phyloP scores from a whole-genome alignment of 1,140 invertebrate genomes.

The Drosophila triauraria region DNA sequence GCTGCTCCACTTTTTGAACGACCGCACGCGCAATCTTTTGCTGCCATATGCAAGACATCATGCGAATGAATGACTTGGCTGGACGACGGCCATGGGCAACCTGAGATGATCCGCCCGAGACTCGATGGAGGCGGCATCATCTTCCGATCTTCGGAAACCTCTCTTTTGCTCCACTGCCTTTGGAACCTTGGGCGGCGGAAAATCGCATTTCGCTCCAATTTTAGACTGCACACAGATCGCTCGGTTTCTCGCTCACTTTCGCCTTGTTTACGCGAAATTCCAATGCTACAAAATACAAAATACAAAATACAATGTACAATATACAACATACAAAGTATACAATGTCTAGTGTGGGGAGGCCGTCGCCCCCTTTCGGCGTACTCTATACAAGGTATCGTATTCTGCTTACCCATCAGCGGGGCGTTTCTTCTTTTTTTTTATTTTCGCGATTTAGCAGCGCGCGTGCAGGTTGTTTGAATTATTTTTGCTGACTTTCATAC shows the following conservation, averaged over 20 bases:
- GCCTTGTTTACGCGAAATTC: slow-evolving; percentile 66
- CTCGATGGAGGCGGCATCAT: slow-evolving; percentile 19
- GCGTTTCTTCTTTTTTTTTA: slow-evolving; percentile 5
- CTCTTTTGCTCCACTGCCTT: neutral
- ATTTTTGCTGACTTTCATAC: slow-evolving; percentile 63
- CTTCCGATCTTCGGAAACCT: neutral
- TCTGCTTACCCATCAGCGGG: slow-evolving; percentile 44
- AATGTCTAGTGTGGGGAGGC: slow-evolving; percentile 59
- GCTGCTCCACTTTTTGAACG: slow-evolving; percentile 53
- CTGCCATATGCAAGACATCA: slow-evolving; percentile 72
- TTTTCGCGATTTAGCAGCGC: slow-evolving; percentile 44
- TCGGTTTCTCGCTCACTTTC: slow-evolving; percentile 1
- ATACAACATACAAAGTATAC: slow-evolving; percentile 22
- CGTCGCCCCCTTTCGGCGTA: slow-evolving; percentile 57
- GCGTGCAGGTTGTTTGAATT: slow-evolving; percentile 72
- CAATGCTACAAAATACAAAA: slow-evolving; percentile 16
- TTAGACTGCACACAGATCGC: slow-evolving; percentile 18
- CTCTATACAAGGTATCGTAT: slow-evolving; percentile 61
- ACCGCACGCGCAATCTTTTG: slow-evolving; percentile 66
- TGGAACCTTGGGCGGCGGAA: neutral
- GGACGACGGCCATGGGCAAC: slow-evolving; percentile 17
- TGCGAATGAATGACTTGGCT: slow-evolving; percentile 41
- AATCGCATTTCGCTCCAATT: slow-evolving; percentile 41
- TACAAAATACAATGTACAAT: slow-evolving; percentile 1
- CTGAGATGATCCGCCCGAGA: slow-evolving; percentile 20